A percentile compares a stretch with the other conserved stretches of the same genome.
Conservation (phyloP, 2,797 vertebrate genomes). For the Cyprinodon diabolis region DNA sequence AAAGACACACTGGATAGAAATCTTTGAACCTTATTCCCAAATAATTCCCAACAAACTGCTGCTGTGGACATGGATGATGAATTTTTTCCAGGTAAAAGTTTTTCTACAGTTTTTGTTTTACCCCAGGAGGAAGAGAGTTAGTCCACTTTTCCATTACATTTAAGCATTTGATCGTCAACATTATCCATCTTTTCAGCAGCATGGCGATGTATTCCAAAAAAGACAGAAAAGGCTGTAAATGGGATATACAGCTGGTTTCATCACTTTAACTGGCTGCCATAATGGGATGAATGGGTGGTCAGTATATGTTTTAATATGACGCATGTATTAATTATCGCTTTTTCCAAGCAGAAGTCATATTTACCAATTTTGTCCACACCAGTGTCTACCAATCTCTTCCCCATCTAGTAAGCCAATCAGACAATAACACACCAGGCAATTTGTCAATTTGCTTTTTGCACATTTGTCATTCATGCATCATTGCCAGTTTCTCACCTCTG, state of each 20-base stretch:
- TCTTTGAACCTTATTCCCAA: background rate
- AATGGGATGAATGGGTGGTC: background rate
- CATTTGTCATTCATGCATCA: conserved; percentile 42
- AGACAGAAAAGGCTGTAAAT: background rate
- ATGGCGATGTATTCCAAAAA: background rate
- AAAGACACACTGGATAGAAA: too few relatives aligned
- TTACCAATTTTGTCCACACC: background rate
- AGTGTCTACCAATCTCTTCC: background rate
- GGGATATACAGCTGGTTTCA: background rate
- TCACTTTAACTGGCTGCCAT: background rate
- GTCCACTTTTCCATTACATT: too few relatives aligned
- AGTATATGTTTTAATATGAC: background rate
- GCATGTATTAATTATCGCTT: background rate
- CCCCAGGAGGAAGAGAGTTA: too few relatives aligned
- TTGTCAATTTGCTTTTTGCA: conserved; percentile 42
- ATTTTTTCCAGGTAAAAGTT: background rate
- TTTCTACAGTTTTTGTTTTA: too few relatives aligned
- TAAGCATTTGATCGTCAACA: too few relatives aligned
- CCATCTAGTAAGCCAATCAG: background rate
- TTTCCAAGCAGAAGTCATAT: background rate
- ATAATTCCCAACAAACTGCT: background rate
- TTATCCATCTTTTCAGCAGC: too few relatives aligned
- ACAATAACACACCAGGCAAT: conserved; percentile 26
- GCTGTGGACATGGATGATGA: background rate
- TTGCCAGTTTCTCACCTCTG: conserved; percentile 26